phyloP scores from a whole-genome alignment of 2,888 invertebrate genomes.

The Periphyllus acericola region DNA sequence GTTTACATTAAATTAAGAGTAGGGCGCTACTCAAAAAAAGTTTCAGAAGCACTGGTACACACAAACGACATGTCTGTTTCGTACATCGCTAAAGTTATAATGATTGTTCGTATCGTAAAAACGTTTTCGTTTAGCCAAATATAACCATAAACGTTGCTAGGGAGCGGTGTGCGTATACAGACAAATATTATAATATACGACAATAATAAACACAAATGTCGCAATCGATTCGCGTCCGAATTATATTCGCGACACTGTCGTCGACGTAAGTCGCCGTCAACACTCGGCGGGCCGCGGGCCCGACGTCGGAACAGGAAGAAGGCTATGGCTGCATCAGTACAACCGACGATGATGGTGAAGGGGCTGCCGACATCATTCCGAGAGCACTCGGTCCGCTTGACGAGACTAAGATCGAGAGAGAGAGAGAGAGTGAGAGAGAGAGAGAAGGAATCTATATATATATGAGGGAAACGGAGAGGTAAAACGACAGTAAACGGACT shows the following conservation, averaged over 20 bases:
- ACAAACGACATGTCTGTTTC: no score
- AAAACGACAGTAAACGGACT: conserved; percentile 19
- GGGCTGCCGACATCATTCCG: neutral
- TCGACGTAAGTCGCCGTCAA: neutral
- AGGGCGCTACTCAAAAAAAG: no score
- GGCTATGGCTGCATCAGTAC: neutral
- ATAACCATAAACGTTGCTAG: neutral
- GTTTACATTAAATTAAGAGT: no score
- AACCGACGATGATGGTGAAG: neutral
- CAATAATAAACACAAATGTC: no score
- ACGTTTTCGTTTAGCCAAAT: neutral
- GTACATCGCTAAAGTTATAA: no score
- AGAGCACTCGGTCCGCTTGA: conserved; percentile 6
- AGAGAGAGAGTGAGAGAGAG: neutral
- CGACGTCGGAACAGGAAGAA: neutral
- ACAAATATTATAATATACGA: no score
- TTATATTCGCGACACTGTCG: neutral
- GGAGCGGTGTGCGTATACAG: no score
- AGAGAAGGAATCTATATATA: neutral
- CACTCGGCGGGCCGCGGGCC: neutral
- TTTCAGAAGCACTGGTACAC: no score
- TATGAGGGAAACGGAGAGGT: neutral
- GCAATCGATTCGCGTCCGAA: conserved; percentile 6
- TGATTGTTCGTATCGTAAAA: neutral
- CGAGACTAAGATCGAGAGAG: neutral